phyloP scores from a whole-genome alignment of 2,797 vertebrate species.

The Acanthiza pusilla region DNA sequence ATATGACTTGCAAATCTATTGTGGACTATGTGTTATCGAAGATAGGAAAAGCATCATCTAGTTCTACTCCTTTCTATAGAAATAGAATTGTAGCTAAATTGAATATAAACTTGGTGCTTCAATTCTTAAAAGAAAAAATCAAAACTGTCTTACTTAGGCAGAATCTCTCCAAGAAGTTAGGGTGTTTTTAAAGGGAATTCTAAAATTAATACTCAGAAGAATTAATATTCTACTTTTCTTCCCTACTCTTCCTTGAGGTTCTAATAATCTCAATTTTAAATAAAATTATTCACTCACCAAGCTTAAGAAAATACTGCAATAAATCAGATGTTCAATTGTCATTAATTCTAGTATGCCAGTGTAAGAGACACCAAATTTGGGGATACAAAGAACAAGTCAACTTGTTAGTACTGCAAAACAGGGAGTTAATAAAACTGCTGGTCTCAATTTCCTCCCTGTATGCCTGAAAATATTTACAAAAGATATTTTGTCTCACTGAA shows the following conservation, averaged over 20 bases:
- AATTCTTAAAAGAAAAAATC: background rate
- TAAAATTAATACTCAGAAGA: background rate
- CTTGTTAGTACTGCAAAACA: rapidly evolving
- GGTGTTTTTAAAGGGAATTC: background rate
- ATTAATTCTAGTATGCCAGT: background rate
- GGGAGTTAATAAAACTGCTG: background rate
- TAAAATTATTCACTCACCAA: background rate
- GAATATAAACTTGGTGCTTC: background rate
- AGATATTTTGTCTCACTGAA: background rate
- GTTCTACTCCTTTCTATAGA: background rate
- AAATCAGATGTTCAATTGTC: background rate
- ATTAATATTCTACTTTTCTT: background rate
- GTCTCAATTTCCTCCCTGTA: background rate
- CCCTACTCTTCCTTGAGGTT: background rate
- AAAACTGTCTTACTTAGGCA: background rate
- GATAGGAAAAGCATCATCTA: background rate
- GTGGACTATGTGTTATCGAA: background rate
- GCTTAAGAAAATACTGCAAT: background rate
- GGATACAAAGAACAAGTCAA: background rate
- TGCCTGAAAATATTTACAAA: background rate
- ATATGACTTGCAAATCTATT: background rate
- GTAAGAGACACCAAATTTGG: background rate
- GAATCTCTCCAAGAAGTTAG: background rate
- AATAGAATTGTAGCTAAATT: background rate
- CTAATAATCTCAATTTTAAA: background rate